A percentile compares a stretch with the other conserved stretches of the same genome.
Conservation (phyloP, 2,888 invertebrate species). For the Agapostemon virescens region DNA sequence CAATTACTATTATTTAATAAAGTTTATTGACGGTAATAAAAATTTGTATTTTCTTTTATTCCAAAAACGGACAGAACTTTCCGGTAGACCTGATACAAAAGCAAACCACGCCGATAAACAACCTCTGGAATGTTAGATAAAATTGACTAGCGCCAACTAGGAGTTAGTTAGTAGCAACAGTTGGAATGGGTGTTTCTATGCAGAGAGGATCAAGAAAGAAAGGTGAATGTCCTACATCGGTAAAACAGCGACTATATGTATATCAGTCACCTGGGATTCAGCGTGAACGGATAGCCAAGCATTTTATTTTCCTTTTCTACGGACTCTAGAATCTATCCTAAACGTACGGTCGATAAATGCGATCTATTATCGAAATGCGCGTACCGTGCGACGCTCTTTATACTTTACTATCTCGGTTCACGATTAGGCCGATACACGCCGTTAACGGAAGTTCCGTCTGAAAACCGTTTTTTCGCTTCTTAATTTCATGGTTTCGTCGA, state of each 20-base stretch:
- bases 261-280: constrained; percentile 56
- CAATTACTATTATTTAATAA: too few species aligned
- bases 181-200: constrained; percentile 46
- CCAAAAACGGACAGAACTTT: too few species aligned
- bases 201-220: constrained; percentile 48
- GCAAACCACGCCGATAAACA: constrained; percentile 74
- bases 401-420: not conserved
- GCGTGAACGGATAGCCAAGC: constrained; percentile 50
- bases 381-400: not conserved
- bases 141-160: constrained; percentile 69
- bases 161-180: constrained; percentile 63
- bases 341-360: constrained; percentile 35
- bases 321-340: constrained; percentile 37
- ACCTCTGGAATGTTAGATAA: constrained; percentile 78
- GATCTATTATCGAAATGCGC: constrained; percentile 7
- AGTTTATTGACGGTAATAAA: too few species aligned
- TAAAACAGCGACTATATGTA: constrained; percentile 54
- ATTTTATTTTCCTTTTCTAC: constrained; percentile 43
- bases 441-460: not conserved
- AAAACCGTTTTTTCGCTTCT: not conserved
- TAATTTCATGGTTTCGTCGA: too few species aligned
- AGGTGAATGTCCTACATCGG: constrained; percentile 52
- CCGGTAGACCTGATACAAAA: too few species aligned
- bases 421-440: not conserved
- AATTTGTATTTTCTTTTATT: too few species aligned